A percentile compares a stretch with the other conserved stretches of the same genome.
phyloP scores from a whole-genome alignment of 2,113 vertebrate species.

The Pteropus alecto region DNA sequence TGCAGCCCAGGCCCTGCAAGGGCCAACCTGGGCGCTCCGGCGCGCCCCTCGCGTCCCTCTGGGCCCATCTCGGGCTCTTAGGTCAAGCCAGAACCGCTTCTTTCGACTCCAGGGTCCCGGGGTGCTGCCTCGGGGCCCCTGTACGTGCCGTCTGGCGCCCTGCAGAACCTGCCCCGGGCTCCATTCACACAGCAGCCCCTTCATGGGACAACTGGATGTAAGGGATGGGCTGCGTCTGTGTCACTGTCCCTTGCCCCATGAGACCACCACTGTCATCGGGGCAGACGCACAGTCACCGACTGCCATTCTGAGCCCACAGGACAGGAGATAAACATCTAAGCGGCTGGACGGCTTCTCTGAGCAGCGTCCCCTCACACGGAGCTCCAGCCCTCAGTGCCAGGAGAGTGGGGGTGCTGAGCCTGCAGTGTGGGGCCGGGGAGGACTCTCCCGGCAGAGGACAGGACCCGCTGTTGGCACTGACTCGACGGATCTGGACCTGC shows the following conservation, averaged over 20 bases:
- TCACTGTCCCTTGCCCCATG: fast-evolving
- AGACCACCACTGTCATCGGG: not conserved
- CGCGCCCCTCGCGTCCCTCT: fast-evolving
- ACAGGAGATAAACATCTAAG: fast-evolving
- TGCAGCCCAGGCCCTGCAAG: fast-evolving
- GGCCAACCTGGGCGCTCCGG: not conserved
- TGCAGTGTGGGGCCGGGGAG: not conserved
- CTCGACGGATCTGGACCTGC: fast-evolving
- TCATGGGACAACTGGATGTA: fast-evolving
- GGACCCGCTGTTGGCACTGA: fast-evolving
- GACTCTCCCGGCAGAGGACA: not conserved
- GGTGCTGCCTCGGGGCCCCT: not conserved
- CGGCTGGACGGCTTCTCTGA: no score
- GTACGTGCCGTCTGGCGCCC: fast-evolving
- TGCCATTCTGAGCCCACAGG: fast-evolving
- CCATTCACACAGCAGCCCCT: not conserved
- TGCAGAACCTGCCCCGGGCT: fast-evolving
- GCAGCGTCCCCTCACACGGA: not conserved
- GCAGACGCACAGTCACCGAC: fast-evolving
- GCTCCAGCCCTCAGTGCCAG: not conserved
- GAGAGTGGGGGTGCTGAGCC: fast-evolving
- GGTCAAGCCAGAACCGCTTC: not conserved
- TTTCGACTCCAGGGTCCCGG: not conserved
- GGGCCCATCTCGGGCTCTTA: not conserved
- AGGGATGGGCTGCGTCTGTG: not conserved